Percentiles rank a stretch among this genome's conserved stretches.
Conservation (phyloP, 2,797 vertebrate genomes). For the Artibeus lituratus region DNA sequence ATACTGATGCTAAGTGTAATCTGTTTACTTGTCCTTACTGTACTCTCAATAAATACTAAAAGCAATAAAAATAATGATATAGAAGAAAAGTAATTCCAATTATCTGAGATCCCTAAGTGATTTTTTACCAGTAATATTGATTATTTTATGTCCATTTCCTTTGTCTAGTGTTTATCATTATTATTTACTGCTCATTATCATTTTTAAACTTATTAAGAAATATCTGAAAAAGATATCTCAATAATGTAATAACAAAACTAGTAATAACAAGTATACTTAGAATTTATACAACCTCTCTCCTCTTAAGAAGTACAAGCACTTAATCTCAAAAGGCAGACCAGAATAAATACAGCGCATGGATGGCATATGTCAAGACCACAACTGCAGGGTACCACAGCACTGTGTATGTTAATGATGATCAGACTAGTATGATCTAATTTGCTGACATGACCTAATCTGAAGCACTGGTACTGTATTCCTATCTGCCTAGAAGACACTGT, state of each 20-base stretch:
- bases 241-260: background rate
- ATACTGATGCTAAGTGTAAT: conserved; percentile 4
- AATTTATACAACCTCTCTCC: background rate
- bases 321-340: background rate
- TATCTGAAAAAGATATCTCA: background rate
- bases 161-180: conserved; percentile 10
- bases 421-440: background rate
- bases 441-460: background rate
- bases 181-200: background rate
- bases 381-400: background rate
- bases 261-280: conserved; percentile 5
- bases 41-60: conserved; percentile 29
- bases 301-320: background rate
- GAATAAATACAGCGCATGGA: background rate
- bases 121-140: background rate
- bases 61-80: conserved; percentile 4
- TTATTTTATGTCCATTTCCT: conserved; percentile 23
- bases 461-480: background rate
- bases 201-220: background rate
- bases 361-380: background rate
- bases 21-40: background rate
- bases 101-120: background rate
- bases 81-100: conserved; percentile 3
- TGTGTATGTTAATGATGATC: background rate
- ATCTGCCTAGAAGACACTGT: background rate